These are phyloP conservation scores for Megaceryle alcyon DNA, from an alignment of 2,797 vertebrate species.

Conservation along the genomic window DNA sequence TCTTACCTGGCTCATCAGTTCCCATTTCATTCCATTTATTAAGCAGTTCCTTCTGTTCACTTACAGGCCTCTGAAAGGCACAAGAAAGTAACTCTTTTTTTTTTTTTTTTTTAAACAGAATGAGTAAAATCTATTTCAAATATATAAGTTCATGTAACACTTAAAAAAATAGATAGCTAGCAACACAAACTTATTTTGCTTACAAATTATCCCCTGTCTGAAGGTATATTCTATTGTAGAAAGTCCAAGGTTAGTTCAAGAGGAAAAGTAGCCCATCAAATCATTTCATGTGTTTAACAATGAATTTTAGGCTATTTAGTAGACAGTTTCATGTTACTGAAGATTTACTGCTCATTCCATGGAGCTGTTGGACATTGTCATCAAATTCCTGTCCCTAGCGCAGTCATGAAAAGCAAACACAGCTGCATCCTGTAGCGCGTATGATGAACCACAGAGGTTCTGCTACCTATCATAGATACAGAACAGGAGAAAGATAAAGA, in stretches of 20 bases:
- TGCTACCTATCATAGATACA: neutral
- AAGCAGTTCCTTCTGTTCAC: conserved; percentile 92
- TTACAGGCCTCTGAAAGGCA: conserved; percentile 84
- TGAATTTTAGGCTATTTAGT: neutral
- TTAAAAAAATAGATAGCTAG: neutral
- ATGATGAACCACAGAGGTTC: neutral
- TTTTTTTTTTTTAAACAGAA: conserved; percentile 40
- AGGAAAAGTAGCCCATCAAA: neutral
- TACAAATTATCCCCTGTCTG: neutral
- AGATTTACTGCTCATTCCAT: neutral
- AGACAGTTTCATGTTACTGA: neutral
- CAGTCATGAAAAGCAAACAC: neutral
- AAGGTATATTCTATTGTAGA: neutral
- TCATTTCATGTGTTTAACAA: neutral
- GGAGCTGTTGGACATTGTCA: neutral
- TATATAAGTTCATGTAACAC: neutral
- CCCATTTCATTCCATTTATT: conserved; percentile 99
- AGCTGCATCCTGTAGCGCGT: neutral
- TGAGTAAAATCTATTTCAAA: neutral
- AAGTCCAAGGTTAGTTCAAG: neutral
- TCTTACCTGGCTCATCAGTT: conserved; percentile 94
- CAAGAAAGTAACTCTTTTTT: conserved; percentile 34
- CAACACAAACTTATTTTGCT: neutral
- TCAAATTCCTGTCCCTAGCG: neutral
- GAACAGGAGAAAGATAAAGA: neutral